Percentiles rank a stretch among this genome's conserved stretches.
phyloP scores from a whole-genome alignment of 2,797 vertebrate species.

The Poeciliopsis gracilis region DNA sequence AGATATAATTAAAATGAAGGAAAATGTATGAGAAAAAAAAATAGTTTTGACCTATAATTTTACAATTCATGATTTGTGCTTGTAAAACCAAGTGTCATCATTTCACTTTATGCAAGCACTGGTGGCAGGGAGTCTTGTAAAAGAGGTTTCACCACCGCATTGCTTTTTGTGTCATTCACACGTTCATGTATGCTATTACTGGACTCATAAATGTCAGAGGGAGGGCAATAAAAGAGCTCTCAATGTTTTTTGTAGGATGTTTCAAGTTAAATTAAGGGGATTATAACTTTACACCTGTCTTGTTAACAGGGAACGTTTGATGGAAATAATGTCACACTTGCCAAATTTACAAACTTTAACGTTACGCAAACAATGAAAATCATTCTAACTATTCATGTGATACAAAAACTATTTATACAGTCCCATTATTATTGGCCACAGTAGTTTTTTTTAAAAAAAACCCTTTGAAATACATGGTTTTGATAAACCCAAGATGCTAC shows the following conservation, averaged over 20 bases:
- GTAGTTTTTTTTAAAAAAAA: background rate
- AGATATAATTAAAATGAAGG: conserved; percentile 22
- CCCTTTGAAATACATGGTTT: background rate
- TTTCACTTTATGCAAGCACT: background rate
- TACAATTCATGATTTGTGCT: conserved; percentile 10
- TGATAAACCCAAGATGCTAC: background rate
- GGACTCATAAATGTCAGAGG: background rate
- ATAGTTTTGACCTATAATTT: conserved; percentile 27
- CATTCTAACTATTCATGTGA: background rate
- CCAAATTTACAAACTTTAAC: background rate
- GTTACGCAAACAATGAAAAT: background rate
- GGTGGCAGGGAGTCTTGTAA: background rate
- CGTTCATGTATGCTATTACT: conserved; percentile 1
- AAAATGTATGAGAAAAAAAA: conserved; percentile 10
- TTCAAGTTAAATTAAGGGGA: background rate
- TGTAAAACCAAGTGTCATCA: conserved; percentile 13
- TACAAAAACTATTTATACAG: background rate
- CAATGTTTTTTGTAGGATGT: background rate
- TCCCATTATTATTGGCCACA: background rate
- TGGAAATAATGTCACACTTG: background rate
- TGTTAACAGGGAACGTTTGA: background rate
- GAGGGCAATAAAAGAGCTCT: conserved; percentile 3
- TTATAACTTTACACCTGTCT: background rate
- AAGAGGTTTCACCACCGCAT: background rate
- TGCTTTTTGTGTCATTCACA: conserved; percentile 8